Conservation (phyloP, 2,797 vertebrate species). For the Chloroceryle inda region DNA sequence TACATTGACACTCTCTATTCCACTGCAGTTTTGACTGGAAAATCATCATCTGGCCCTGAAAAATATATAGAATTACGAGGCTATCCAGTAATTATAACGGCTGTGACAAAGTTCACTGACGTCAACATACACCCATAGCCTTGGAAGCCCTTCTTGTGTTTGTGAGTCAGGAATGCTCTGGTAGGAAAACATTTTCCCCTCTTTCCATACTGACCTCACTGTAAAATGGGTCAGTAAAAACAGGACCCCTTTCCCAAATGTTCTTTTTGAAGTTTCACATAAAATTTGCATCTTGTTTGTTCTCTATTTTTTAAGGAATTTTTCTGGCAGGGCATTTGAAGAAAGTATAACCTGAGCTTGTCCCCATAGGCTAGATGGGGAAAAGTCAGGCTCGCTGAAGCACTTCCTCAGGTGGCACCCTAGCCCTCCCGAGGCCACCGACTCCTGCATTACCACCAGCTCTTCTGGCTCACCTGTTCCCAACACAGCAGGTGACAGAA, state of each 20-base stretch:
- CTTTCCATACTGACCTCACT: background rate
- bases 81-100: background rate
- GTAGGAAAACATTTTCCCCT: background rate
- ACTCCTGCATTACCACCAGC: background rate
- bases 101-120: background rate
- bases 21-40: background rate
- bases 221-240: background rate
- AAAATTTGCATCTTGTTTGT: background rate
- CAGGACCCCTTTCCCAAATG: background rate
- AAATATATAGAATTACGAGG: background rate
- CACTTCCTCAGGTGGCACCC: rapidly evolving
- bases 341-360: background rate
- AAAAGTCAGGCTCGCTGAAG: background rate
- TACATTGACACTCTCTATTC: background rate
- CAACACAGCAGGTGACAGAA: rapidly evolving
- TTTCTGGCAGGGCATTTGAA: background rate
- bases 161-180: background rate
- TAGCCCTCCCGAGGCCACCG: rapidly evolving
- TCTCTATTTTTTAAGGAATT: background rate
- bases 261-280: background rate
- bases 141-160: background rate
- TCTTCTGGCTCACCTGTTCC: rapidly evolving
- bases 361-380: rapidly evolving
- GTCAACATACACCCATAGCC: rapidly evolving
- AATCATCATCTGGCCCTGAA: background rate